Evolutionary conservation across 2,797 vertebrate genomes (phyloP).

Genomic region (Cyclopterus lumpus): DNA sequence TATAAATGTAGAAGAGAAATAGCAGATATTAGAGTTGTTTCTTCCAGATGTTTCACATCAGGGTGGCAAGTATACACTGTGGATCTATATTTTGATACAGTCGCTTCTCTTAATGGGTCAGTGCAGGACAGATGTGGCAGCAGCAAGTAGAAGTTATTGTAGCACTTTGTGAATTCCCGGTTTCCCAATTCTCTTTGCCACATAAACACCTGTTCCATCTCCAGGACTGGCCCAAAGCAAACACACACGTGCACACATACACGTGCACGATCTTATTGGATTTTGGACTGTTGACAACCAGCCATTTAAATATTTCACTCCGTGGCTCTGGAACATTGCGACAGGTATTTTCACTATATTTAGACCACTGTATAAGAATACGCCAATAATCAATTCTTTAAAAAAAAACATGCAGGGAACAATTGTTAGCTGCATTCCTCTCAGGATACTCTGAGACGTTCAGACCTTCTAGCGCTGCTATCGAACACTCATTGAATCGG

Average conservation of each 20-base stretch:
- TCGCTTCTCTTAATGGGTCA: background rate
- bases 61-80: background rate
- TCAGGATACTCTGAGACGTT: background rate
- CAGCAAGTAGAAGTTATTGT: background rate
- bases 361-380: background rate
- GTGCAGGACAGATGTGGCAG: background rate
- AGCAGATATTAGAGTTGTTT: background rate
- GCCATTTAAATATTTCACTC: background rate
- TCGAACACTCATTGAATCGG: background rate
- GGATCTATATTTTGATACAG: no score
- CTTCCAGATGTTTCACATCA: background rate
- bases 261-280: background rate
- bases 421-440: background rate
- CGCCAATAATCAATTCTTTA: background rate
- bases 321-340: background rate
- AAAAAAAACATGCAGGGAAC: no score
- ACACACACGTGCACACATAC: no score
- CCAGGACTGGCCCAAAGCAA: background rate
- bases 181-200: background rate
- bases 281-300: background rate
- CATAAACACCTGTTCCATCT: background rate
- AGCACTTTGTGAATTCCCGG: background rate
- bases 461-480: background rate
- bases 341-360: background rate
- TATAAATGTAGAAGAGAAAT: background rate